A percentile compares a stretch with the other conserved stretches of the same genome.
Evolutionary conservation across 1,140 invertebrate genomes (phyloP).

Genomic region (Halictus rubicundus): DNA sequence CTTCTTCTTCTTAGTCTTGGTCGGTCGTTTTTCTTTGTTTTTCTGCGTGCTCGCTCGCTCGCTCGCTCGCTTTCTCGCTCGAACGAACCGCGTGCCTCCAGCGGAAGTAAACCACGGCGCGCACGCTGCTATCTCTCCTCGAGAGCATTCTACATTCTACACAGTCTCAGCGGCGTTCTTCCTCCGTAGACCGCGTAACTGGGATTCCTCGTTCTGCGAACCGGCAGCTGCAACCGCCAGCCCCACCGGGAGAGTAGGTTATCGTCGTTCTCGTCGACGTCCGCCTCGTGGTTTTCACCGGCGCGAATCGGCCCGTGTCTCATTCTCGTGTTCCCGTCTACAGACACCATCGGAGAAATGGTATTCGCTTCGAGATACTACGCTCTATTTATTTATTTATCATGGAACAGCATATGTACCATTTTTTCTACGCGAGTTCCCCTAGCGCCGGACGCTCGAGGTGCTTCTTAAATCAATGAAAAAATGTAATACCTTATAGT

Average conservation of each 20-base stretch:
- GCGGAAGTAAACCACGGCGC: constrained; percentile 54
- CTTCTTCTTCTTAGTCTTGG: background rate
- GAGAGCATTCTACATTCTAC: constrained; percentile 20
- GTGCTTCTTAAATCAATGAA: too few species aligned
- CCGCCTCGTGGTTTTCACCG: constrained; percentile 50
- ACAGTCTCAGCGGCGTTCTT: constrained; percentile 32
- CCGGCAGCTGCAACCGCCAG: constrained; percentile 47
- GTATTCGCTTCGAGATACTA: too few species aligned
- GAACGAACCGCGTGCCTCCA: constrained; percentile 21
- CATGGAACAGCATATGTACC: too few species aligned
- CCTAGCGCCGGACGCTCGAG: too few species aligned
- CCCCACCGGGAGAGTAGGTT: constrained; percentile 53
- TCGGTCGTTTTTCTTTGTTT: background rate
- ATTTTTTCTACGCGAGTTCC: too few species aligned
- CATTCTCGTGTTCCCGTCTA: too few species aligned
- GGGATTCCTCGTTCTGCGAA: constrained; percentile 53
- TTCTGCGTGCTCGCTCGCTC: background rate
- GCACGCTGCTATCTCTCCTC: constrained; percentile 37
- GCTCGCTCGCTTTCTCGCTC: constrained; percentile 5
- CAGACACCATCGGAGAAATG: too few species aligned
- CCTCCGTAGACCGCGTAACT: constrained; percentile 44
- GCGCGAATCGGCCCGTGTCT: background rate
- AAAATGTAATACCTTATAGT: too few species aligned
- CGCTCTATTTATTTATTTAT: too few species aligned
- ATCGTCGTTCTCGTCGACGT: constrained; percentile 26